Conservation (phyloP, 2,797 vertebrate genomes). For the Phataginus tricuspis region DNA sequence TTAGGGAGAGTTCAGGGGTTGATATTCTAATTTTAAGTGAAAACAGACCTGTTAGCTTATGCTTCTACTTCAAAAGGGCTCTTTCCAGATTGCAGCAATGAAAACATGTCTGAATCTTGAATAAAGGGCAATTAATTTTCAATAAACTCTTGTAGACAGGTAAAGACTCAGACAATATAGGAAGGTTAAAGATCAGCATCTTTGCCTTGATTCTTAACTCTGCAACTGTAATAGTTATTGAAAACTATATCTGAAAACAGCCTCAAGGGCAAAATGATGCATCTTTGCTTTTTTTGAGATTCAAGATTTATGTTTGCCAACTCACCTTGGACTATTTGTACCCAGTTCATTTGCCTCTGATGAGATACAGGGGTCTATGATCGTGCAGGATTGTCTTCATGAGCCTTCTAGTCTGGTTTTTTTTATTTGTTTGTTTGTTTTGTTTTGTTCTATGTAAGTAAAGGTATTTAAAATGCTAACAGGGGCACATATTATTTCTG, state of each 20-base stretch:
- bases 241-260: conserved; percentile 38
- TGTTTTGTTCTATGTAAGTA: not conserved
- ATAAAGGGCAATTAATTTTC: conserved; percentile 35
- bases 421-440: not conserved
- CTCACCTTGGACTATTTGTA: not conserved
- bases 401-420: not conserved
- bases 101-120: conserved; percentile 43
- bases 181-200: conserved; percentile 43
- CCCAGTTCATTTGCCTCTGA: not conserved
- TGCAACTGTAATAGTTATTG: not conserved
- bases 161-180: not conserved
- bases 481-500: not conserved
- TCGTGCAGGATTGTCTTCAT: not conserved
- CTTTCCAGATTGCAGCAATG: conserved; percentile 10
- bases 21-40: conserved; percentile 49
- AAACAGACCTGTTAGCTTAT: conserved; percentile 17
- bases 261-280: not conserved
- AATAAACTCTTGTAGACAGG: conserved; percentile 7
- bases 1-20: conserved; percentile 47
- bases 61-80: conserved; percentile 5
- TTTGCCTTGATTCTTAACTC: conserved; percentile 7
- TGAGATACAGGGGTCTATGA: not conserved
- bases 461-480: not conserved
- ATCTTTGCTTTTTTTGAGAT: not conserved
- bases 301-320: not conserved